Evolutionary conservation across 2,797 vertebrate species (phyloP).

Genomic region (Enteromius viviparus): DNA sequence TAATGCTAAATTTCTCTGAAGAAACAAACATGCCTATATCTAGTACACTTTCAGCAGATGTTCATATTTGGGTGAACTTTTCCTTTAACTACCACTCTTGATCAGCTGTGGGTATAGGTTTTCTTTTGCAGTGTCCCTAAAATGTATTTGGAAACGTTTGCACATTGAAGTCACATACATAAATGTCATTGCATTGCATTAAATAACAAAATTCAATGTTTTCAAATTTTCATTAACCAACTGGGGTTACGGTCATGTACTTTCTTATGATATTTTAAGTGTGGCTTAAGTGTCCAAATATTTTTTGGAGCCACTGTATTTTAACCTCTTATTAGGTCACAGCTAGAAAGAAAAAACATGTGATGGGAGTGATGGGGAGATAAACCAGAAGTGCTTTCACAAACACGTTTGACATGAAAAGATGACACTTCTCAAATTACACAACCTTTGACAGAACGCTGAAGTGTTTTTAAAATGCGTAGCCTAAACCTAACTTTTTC

Average conservation of each 20-base stretch:
- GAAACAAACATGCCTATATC: not conserved
- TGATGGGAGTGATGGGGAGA: not conserved
- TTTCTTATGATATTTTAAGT: not conserved
- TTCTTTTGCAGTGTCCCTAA: not conserved
- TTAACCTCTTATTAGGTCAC: not conserved
- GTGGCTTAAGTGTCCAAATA: not conserved
- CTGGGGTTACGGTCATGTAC: not conserved
- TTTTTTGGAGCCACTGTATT: not conserved
- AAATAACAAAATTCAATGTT: not conserved
- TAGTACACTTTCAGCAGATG: not conserved
- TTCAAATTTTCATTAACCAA: not conserved
- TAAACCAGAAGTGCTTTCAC: conserved; percentile 16
- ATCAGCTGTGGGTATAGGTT: not conserved
- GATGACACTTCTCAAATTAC: not conserved
- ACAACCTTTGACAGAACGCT: not conserved
- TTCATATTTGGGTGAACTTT: not conserved
- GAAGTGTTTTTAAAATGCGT: not conserved
- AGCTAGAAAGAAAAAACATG: not conserved
- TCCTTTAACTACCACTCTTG: not conserved
- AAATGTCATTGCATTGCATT: not conserved
- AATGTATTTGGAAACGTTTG: not conserved
- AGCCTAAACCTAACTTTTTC: not conserved
- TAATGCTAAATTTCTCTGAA: not conserved
- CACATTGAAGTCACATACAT: not conserved
- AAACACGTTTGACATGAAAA: not conserved